Evolutionary conservation across 2,113 vertebrate species (phyloP).

Genomic region (Lichenostomus cassidix): DNA sequence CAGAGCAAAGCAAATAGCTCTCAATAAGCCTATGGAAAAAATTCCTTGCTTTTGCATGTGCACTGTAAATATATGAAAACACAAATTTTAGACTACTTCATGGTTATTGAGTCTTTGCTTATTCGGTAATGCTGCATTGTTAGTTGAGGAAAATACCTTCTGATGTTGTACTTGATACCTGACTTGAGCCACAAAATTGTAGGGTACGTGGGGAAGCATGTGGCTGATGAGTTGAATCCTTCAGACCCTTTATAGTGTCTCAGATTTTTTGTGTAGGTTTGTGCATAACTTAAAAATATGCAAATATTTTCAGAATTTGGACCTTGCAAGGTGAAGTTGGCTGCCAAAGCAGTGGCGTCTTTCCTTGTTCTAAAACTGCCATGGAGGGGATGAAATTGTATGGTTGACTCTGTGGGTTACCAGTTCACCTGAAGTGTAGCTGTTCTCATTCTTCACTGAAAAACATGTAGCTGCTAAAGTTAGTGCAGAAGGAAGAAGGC

Average conservation of each 20-base stretch:
- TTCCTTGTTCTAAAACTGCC: background rate
- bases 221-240: background rate
- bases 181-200: background rate
- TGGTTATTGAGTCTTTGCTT: background rate
- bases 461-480: background rate
- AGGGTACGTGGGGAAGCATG: background rate
- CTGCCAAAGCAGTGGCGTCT: background rate
- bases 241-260: background rate
- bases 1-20: background rate
- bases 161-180: background rate
- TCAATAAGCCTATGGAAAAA: background rate
- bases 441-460: background rate
- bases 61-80: background rate
- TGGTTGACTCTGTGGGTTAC: background rate
- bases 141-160: background rate
- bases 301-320: background rate
- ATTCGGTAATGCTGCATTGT: background rate
- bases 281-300: background rate
- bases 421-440: background rate
- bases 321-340: background rate
- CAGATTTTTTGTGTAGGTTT: background rate
- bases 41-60: background rate
- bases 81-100: background rate
- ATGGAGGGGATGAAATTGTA: background rate
- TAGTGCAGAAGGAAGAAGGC: background rate